Evolutionary conservation across 2,888 invertebrate species (phyloP).

Genomic region (Liodrosophila aerea): DNA sequence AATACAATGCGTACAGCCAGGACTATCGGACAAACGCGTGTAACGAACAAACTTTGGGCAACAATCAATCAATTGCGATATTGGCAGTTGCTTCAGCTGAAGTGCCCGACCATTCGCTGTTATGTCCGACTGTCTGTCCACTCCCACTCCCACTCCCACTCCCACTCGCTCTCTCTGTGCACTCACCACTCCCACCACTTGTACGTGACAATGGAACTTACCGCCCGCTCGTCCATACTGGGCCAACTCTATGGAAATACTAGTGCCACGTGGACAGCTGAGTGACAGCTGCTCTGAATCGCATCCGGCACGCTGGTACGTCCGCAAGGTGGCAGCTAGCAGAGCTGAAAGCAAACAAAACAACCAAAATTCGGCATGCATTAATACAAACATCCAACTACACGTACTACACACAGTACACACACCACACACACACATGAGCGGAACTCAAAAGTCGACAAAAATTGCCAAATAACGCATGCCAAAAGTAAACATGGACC

Average conservation of each 20-base stretch:
- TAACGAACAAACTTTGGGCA: slow-evolving; percentile 64
- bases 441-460: slow-evolving; percentile 9
- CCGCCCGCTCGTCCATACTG: slow-evolving; percentile 89
- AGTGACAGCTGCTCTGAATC: slow-evolving; percentile 94
- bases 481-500: slow-evolving; percentile 20
- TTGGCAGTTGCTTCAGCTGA: slow-evolving; percentile 44
- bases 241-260: slow-evolving; percentile 95
- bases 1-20: slow-evolving; percentile 61
- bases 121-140: neutral
- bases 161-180: neutral
- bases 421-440: slow-evolving; percentile 20
- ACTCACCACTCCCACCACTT: neutral
- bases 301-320: slow-evolving; percentile 95
- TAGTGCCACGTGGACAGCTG: slow-evolving; percentile 94
- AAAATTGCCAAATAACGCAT: slow-evolving; percentile 30
- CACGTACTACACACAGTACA: too few species aligned
- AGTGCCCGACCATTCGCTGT: slow-evolving; percentile 13
- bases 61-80: slow-evolving; percentile 68
- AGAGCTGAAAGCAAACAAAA: slow-evolving; percentile 86
- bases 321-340: slow-evolving; percentile 93
- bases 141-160: slow-evolving; percentile 6
- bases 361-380: slow-evolving; percentile 36
- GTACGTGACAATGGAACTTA: slow-evolving; percentile 66
- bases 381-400: slow-evolving; percentile 32
- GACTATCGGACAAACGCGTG: slow-evolving; percentile 32